Base-by-base conservation (phyloP, 2,113 vertebrate genomes). In the Lepus timidus region DNA sequence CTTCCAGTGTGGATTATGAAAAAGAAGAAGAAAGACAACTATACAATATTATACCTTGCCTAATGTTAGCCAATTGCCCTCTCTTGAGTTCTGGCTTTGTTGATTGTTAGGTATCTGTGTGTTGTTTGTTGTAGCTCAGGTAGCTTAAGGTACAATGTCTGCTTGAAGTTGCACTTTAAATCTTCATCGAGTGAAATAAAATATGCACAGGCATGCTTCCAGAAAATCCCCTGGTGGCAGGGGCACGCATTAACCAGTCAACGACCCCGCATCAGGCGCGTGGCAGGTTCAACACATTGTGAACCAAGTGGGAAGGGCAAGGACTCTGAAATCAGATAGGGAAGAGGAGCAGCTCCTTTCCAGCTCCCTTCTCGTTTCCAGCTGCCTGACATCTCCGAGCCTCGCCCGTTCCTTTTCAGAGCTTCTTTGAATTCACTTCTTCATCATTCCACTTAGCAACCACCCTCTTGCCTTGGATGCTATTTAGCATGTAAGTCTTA, bases 1-100 rank as follows among this genome's bases (percentile, higher is more conserved):
- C 33, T 29, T 39, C 39, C 29, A 9, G 55, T 44, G 8, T 12
- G 13, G 19, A 39, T 29, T 27, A 23, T 33, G 29, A 20, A 61
- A 31, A 36, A 25, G 9, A 85, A 2, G n/a, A 65, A 33, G 25
- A n/a, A 76, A 85, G 78, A 23, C 12, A 3, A 61, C 6, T 14
- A 36, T 19, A 33, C 55, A 17, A 16, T 11, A 12, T 2, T 6
- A 27, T 81, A 19, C 10, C 4, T 1, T 64, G 16, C 20, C 79
- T 27, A 3, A 4, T 3, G 67, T 36, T 22, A 14, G 6, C 27
- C 23, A 9, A 9, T 6, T 55, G 2, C 31, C 33, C 25, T 5
- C 5, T 4, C 0, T 4, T 1, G 0, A 2, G 3, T 13, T 14
- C 12, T 1, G 20, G 2, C 33, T 0, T 33, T 70, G 13, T 2